Evolutionary conservation across 1,140 invertebrate species (phyloP).

Genomic region (Conopomorpha cramerella): DNA sequence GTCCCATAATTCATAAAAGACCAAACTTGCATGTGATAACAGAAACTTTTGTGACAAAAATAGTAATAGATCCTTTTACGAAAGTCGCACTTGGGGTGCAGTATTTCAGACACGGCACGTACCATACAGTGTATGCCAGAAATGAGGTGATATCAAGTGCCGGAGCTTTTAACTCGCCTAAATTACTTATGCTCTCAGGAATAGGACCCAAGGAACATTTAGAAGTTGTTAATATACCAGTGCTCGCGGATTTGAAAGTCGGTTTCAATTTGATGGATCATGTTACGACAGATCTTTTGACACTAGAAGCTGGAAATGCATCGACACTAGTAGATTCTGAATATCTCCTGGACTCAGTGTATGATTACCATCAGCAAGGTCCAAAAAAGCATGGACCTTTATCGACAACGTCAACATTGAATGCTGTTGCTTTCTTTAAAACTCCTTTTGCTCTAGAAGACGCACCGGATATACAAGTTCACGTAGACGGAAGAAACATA

Average conservation of each 20-base stretch:
- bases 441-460: slow-evolving; percentile 47
- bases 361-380: slow-evolving; percentile 49
- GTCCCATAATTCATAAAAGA: slow-evolving; percentile 69
- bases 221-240: slow-evolving; percentile 61
- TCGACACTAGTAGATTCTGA: slow-evolving; percentile 37
- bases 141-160: slow-evolving; percentile 78
- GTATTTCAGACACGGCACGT: slow-evolving; percentile 64
- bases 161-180: slow-evolving; percentile 74
- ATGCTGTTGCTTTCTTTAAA: slow-evolving; percentile 60
- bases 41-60: slow-evolving; percentile 69
- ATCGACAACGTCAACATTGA: slow-evolving; percentile 50
- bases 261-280: slow-evolving; percentile 86
- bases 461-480: slow-evolving; percentile 69
- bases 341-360: slow-evolving; percentile 53
- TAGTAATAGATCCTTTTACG: slow-evolving; percentile 72
- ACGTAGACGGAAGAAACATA: slow-evolving; percentile 62
- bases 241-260: slow-evolving; percentile 66
- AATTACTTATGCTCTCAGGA: slow-evolving; percentile 77
- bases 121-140: slow-evolving; percentile 46
- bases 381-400: slow-evolving; percentile 51
- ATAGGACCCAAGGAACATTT: slow-evolving; percentile 70
- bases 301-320: slow-evolving; percentile 56
- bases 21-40: slow-evolving; percentile 74
- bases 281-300: slow-evolving; percentile 61
- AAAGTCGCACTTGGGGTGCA: slow-evolving; percentile 74